Percentiles rank a stretch among this genome's conserved stretches.
These are phyloP conservation scores for Lasioglossum albipes DNA, from an alignment of 1,140 invertebrate genomes.

Conservation along the genomic window DNA sequence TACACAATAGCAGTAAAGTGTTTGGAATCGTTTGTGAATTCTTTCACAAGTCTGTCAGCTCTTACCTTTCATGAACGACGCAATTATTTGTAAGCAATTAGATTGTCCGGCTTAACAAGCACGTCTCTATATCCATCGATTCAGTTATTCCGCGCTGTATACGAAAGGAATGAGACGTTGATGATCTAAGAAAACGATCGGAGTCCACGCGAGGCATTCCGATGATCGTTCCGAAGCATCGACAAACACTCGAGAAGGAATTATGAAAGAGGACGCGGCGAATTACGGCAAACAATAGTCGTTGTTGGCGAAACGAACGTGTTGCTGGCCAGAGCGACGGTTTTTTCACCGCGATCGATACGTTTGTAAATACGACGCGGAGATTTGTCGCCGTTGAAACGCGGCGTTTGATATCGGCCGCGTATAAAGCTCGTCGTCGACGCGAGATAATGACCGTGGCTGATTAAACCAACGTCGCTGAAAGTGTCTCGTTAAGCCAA, in stretches of 20 bases:
- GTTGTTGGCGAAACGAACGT: neutral
- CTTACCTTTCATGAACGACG: too few relatives aligned
- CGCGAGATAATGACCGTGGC: constrained; percentile 27
- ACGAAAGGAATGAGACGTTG: too few relatives aligned
- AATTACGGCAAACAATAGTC: neutral
- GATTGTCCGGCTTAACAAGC: too few relatives aligned
- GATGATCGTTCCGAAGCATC: neutral
- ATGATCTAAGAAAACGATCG: neutral
- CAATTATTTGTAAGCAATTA: too few relatives aligned
- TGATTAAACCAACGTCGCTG: constrained; percentile 35
- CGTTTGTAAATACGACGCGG: constrained; percentile 32
- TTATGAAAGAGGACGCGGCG: neutral
- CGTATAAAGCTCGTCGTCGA: constrained; percentile 13
- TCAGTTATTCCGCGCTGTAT: too few relatives aligned
- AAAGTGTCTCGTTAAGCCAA: constrained; percentile 28
- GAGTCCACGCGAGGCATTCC: neutral
- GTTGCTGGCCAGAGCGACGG: constrained; percentile 10
- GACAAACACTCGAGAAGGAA: neutral
- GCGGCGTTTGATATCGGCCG: constrained; percentile 28
- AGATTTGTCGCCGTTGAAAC: neutral
- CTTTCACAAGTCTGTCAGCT: too few relatives aligned
- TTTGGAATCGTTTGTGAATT: too few relatives aligned
- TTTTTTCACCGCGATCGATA: constrained; percentile 19
- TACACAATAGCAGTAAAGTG: too few relatives aligned
- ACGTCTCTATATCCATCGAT: too few relatives aligned